phyloP scores from a whole-genome alignment of 2,888 invertebrate species.

The Lasioglossum villosulum region DNA sequence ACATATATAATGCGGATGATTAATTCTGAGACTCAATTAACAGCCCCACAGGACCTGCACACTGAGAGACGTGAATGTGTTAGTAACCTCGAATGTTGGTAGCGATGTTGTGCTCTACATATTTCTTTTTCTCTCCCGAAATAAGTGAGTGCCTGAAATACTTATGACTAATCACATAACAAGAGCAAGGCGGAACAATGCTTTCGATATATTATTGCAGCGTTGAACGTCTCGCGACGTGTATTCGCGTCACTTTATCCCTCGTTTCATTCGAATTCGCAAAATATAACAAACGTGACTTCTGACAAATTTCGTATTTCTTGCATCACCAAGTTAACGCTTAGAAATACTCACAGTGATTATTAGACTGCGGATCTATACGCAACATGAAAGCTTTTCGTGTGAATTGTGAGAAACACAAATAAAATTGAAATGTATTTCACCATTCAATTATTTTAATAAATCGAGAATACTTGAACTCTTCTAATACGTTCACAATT shows the following conservation, averaged over 20 bases:
- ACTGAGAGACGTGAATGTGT: constrained; percentile 27
- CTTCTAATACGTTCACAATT: no score
- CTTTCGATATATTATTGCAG: constrained; percentile 38
- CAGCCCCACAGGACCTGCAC: not conserved
- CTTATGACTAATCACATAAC: constrained; percentile 61
- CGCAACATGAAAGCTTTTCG: not conserved
- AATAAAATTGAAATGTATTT: no score
- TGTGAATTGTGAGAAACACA: no score
- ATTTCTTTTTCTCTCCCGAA: constrained; percentile 61
- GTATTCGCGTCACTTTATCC: not conserved
- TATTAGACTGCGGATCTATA: not conserved
- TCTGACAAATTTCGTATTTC: not conserved
- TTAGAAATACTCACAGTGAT: not conserved
- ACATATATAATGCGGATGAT: constrained; percentile 12
- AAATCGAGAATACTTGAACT: no score
- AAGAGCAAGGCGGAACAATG: constrained; percentile 60
- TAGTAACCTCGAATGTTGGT: constrained; percentile 63
- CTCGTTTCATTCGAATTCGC: not conserved
- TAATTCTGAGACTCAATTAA: constrained; percentile 49
- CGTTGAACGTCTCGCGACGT: constrained; percentile 5
- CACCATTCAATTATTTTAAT: no score
- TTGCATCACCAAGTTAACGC: not conserved
- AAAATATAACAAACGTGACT: not conserved
- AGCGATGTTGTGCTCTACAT: constrained; percentile 46
- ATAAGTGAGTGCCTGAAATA: constrained; percentile 56